Base-by-base conservation (phyloP, 2,888 invertebrate genomes). In the Chloromyia formosa region DNA sequence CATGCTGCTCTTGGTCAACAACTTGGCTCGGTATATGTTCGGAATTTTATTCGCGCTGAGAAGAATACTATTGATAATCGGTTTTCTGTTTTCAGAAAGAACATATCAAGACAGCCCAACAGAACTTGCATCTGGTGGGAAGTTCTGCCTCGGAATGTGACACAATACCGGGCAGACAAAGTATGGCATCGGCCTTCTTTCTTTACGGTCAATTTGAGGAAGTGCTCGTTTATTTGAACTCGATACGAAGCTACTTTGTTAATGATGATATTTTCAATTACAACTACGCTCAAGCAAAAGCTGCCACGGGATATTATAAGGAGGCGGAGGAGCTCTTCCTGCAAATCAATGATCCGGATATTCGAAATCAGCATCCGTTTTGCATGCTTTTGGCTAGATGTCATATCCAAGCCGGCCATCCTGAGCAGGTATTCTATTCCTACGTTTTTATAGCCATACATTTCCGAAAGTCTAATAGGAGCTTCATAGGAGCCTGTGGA, bases 171-270 rank as follows among this genome's bases (percentile, higher is more conserved):
- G 96, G 99, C 0, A 88, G 99, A 35, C 97, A 99, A 85, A 97
- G 98, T 83, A 98, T 99, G 98, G 96, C 98, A 0, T 96, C 98
- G 0, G 95, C 95, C 2, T 96, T 96, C 86, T 99, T 99, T 86
- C 88, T 99, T 2, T 92, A 95, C 62, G 92, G 92, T 20, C 97
- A 98, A 84, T 98, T 96, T 84, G 97, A 98, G 81, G 97, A 99
- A 86, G 98, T 97, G 61, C 89, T 97, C 18, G 93, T 98, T 27
- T 99, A 98, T 83, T 89, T 99, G 80, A 96, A 96, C 83, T 98
- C 98, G 0, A 97, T 99, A 82, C 95, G 97, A 84, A 97, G 96
- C 80, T 98, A 97, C 85, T 96, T 97, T 82, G 92, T 92, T 80
- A 94, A 92, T 83, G 95, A 96, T 82, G 94, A 95, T 80, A 90